These are phyloP conservation scores for Crocidura indochinensis DNA, from an alignment of 2,797 vertebrate species.

Conservation along the genomic window DNA sequence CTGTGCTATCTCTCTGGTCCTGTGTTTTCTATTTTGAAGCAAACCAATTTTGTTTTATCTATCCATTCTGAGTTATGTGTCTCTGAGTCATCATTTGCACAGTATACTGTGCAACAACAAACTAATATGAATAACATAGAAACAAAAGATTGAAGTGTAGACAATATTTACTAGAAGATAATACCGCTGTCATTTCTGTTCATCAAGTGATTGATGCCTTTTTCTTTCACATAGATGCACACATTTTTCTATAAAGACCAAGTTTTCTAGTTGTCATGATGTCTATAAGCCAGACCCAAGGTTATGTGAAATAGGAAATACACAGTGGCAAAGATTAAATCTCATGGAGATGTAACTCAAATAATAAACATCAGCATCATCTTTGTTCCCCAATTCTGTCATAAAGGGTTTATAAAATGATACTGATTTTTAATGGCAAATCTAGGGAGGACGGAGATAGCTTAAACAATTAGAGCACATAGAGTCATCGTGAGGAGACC, in stretches of 20 bases:
- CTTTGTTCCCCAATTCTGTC: constrained; percentile 9
- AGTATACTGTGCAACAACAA: constrained; percentile 29
- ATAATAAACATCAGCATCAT: neutral
- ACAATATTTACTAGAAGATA: neutral
- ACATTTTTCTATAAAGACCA: neutral
- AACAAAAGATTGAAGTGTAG: neutral
- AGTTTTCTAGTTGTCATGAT: neutral
- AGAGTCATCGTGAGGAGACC: no score
- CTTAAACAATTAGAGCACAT: no score
- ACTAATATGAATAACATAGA: constrained; percentile 44
- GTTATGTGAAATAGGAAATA: neutral
- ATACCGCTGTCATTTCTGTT: constrained; percentile 35
- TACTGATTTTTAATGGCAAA: neutral
- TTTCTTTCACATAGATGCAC: neutral
- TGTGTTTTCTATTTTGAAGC: neutral
- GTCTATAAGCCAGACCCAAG: neutral
- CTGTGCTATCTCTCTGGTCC: no score
- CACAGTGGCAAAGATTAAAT: neutral
- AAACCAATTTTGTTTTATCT: constrained; percentile 5
- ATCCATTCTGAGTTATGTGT: neutral
- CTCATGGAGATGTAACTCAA: constrained; percentile 2
- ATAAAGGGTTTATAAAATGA: constrained; percentile 27
- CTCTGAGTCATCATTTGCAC: constrained; percentile 42
- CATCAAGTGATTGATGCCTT: neutral
- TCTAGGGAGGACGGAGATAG: no score